phyloP scores from a whole-genome alignment of 2,113 vertebrate species.

The Cisticola juncidis region DNA sequence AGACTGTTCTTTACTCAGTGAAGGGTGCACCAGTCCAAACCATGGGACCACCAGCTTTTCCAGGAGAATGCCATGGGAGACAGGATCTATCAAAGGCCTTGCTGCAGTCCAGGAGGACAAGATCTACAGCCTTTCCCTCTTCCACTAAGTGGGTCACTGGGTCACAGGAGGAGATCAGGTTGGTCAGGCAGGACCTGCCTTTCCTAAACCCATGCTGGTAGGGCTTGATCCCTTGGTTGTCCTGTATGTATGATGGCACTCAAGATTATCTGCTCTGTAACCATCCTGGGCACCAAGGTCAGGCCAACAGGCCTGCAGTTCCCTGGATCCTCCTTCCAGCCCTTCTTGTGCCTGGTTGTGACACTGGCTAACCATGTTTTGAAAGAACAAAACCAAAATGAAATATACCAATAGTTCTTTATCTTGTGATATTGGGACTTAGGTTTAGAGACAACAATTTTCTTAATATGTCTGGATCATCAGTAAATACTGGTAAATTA shows the following conservation, averaged over 20 bases:
- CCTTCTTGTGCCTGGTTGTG: neutral
- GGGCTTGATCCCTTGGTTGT: neutral
- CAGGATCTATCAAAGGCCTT: no score
- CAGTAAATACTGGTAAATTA: neutral
- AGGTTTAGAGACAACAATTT: neutral
- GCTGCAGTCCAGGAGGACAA: neutral
- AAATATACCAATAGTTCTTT: neutral
- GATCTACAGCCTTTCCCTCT: neutral
- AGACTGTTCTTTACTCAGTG: neutral
- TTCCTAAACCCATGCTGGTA: neutral
- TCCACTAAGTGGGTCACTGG: rapidly evolving
- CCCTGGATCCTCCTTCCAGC: neutral
- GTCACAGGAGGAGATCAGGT: neutral
- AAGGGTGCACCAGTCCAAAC: neutral
- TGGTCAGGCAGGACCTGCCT: neutral
- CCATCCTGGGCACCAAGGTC: neutral
- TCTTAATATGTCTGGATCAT: neutral
- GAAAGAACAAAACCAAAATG: neutral
- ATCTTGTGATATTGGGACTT: neutral
- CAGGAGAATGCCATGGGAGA: neutral
- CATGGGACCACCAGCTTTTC: neutral
- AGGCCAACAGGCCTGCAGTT: neutral
- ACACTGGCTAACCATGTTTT: neutral
- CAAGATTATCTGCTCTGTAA: neutral
- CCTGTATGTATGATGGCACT: neutral